These are phyloP conservation scores for Heteromurus nitidus DNA, from an alignment of 2,888 invertebrate genomes.

Conservation along the genomic window DNA sequence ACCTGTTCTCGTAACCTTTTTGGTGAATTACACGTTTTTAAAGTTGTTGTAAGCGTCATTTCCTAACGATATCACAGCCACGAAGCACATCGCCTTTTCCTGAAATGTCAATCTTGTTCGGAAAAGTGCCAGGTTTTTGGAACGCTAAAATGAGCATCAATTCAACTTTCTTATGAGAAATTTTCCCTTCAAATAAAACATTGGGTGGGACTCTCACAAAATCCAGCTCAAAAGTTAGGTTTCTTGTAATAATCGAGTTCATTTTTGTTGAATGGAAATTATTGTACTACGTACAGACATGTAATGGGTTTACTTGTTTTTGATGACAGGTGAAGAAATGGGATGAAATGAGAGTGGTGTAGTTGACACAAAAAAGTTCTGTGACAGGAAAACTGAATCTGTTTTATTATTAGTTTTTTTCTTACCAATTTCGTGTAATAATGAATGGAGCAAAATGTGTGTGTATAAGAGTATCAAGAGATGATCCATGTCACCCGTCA, in stretches of 20 bases:
- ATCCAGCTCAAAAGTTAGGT: neutral
- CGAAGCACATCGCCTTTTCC: neutral
- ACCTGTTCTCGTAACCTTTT: constrained; percentile 28
- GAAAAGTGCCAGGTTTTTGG: constrained; percentile 32
- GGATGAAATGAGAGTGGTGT: constrained; percentile 31
- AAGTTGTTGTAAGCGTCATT: neutral
- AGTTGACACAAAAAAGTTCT: constrained; percentile 5
- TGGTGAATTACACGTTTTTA: constrained; percentile 18
- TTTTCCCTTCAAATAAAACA: constrained; percentile 7
- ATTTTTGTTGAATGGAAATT: constrained; percentile 34
- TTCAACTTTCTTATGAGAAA: constrained; percentile 14
- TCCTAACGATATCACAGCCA: neutral
- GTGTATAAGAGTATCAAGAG: constrained; percentile 28
- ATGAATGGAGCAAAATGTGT: constrained; percentile 2
- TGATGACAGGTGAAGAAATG: constrained; percentile 53
- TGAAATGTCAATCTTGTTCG: neutral
- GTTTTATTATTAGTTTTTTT: constrained; percentile 17
- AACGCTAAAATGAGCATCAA: neutral
- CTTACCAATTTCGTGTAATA: neutral
- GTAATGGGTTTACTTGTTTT: constrained; percentile 28
- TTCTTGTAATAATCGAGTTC: constrained; percentile 34
- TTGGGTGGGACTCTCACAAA: constrained; percentile 23
- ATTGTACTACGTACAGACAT: neutral
- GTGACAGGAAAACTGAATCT: constrained; percentile 47
- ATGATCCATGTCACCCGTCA: constrained; percentile 57